Evolutionary conservation across 2,888 invertebrate genomes (phyloP).

Genomic region (Schizaphis graminum): DNA sequence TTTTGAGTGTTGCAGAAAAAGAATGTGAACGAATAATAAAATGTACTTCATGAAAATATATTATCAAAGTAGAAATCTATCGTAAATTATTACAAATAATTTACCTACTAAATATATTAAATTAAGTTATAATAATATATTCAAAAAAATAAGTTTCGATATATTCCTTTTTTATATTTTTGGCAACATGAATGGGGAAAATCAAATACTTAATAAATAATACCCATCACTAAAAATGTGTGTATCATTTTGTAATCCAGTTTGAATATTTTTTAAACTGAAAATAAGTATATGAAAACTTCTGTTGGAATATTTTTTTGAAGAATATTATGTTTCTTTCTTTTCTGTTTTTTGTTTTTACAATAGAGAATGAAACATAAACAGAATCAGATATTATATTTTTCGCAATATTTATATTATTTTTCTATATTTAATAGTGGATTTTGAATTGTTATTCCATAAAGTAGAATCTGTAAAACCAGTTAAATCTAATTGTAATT

Average conservation of each 20-base stretch:
- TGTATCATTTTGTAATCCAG: background rate
- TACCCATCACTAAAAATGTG: background rate
- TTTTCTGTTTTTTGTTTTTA: background rate
- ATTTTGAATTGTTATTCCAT: background rate
- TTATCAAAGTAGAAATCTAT: background rate
- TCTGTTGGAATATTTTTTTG: background rate
- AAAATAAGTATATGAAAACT: background rate
- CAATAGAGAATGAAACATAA: background rate
- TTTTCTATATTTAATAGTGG: background rate
- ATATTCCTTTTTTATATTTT: background rate
- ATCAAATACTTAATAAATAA: background rate
- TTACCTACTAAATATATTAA: background rate
- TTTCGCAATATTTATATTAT: background rate
- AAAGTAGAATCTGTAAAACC: background rate
- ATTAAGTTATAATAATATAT: background rate
- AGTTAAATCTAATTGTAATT: background rate
- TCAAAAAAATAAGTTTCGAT: background rate
- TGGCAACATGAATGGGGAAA: background rate
- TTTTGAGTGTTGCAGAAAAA: background rate
- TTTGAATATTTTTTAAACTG: constrained; percentile 9
- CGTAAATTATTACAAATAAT: background rate
- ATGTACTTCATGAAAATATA: background rate
- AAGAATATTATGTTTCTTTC: background rate
- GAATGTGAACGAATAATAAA: background rate
- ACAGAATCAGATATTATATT: background rate